Conservation (phyloP, 2,888 invertebrate species). For the Limenitis camilla region DNA sequence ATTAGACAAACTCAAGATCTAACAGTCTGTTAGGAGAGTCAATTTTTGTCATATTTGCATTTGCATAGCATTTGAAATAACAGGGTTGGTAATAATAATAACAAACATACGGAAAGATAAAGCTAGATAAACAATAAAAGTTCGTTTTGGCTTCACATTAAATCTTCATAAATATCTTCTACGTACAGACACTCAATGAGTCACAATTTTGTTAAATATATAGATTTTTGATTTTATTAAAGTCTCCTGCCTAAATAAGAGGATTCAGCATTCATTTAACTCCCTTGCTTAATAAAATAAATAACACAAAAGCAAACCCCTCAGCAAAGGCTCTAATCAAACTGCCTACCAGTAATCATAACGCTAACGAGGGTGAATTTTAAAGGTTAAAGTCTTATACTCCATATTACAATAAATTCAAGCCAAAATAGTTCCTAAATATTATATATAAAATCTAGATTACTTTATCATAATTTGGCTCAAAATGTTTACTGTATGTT, state of each 20-base stretch:
- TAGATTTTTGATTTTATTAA: not conserved
- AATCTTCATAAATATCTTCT: too few relatives aligned
- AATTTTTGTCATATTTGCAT: too few relatives aligned
- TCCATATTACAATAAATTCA: not conserved
- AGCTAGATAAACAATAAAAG: too few relatives aligned
- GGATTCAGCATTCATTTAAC: not conserved
- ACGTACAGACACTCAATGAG: too few relatives aligned
- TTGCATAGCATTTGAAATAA: too few relatives aligned
- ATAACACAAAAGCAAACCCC: conserved; percentile 15
- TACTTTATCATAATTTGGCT: not conserved
- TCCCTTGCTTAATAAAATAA: conserved; percentile 20
- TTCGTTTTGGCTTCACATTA: too few relatives aligned
- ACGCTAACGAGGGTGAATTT: conserved; percentile 27
- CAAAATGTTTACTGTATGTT: not conserved
- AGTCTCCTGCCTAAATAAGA: not conserved
- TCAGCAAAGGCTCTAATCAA: conserved; percentile 21
- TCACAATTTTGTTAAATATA: too few relatives aligned
- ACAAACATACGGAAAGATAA: too few relatives aligned
- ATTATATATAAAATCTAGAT: not conserved
- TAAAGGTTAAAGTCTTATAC: conserved; percentile 19
- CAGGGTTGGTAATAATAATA: too few relatives aligned
- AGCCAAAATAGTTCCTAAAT: conserved; percentile 4
- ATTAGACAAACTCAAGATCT: too few relatives aligned
- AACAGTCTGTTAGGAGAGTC: too few relatives aligned
- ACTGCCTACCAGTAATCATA: conserved; percentile 20